Percentiles rank a stretch among this genome's conserved stretches.
These are phyloP conservation scores for Sphinx pinastri DNA, from an alignment of 2,888 invertebrate species.

Conservation along the genomic window DNA sequence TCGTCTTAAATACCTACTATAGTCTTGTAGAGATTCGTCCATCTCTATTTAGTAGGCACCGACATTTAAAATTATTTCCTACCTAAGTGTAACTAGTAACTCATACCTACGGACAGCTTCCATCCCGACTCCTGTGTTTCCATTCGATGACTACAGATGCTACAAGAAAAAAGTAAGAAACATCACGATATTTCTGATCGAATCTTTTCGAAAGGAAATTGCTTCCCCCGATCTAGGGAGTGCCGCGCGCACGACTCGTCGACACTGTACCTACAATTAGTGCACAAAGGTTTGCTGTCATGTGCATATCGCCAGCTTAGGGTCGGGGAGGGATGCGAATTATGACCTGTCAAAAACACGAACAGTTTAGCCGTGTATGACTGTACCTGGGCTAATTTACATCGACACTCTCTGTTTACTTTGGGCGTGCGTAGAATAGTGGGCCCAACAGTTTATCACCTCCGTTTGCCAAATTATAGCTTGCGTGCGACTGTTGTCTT, in stretches of 20 bases:
- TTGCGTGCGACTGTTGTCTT: not conserved
- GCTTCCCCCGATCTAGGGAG: conserved; percentile 59
- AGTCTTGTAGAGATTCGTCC: no score
- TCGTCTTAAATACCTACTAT: no score
- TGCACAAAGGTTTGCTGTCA: conserved; percentile 77
- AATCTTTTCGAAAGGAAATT: conserved; percentile 70
- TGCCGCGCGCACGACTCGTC: conserved; percentile 62
- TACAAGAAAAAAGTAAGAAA: conserved; percentile 17
- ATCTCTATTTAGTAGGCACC: no score
- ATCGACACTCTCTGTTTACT: conserved; percentile 19
- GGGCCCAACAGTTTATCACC: not conserved
- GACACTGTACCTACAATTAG: conserved; percentile 65
- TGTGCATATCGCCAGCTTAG: conserved; percentile 44
- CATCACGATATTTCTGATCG: not conserved
- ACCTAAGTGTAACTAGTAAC: no score
- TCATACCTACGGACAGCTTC: not conserved
- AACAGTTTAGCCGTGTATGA: conserved; percentile 46
- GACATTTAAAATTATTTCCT: no score
- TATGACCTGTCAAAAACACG: conserved; percentile 74
- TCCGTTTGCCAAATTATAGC: not conserved
- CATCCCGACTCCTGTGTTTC: no score
- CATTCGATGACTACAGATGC: not conserved
- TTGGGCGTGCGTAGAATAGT: not conserved
- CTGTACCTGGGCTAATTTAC: conserved; percentile 52
- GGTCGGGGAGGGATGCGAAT: conserved; percentile 64